Percentiles rank a stretch among this genome's conserved stretches.
Conservation (phyloP, 1,140 invertebrate genomes). For the Hirudo medicinalis region DNA sequence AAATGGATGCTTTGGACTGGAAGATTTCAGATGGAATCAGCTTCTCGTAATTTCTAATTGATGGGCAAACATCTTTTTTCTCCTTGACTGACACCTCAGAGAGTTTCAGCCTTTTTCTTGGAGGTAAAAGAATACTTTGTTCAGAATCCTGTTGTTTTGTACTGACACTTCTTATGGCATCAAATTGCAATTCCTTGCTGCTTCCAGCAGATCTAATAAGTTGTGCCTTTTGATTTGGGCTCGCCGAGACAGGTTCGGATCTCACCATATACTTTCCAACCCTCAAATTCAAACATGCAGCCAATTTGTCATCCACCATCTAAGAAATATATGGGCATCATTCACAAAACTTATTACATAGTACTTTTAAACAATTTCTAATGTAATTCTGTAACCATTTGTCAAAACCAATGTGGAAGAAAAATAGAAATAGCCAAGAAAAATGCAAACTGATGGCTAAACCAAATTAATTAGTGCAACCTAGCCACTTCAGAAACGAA, state of each 20-base stretch:
- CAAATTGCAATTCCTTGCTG: neutral
- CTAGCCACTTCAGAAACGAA: neutral
- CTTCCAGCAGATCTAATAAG: neutral
- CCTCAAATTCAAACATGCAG: neutral
- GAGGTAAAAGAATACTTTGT: neutral
- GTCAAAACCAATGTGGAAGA: neutral
- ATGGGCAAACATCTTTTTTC: too few species aligned
- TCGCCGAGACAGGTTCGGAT: neutral
- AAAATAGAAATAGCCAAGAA: neutral
- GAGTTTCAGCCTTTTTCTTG: constrained; percentile 4
- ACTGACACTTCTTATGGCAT: neutral
- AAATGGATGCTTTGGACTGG: too few species aligned
- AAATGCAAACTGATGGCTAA: neutral
- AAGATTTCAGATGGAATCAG: too few species aligned
- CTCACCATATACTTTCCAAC: neutral
- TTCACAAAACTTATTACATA: too few species aligned
- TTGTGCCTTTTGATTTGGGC: neutral
- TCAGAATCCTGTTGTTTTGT: constrained; percentile 1
- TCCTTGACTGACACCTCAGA: neutral
- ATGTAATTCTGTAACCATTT: neutral
- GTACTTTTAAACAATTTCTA: neutral
- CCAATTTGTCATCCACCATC: constrained; percentile 13
- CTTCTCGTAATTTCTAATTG: too few species aligned
- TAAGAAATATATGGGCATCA: neutral
- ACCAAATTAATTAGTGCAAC: neutral